Evolutionary conservation across 2,113 vertebrate genomes (phyloP), one percentile per base, ranked within the genome.

Genomic region (Vimba vimba): DNA sequence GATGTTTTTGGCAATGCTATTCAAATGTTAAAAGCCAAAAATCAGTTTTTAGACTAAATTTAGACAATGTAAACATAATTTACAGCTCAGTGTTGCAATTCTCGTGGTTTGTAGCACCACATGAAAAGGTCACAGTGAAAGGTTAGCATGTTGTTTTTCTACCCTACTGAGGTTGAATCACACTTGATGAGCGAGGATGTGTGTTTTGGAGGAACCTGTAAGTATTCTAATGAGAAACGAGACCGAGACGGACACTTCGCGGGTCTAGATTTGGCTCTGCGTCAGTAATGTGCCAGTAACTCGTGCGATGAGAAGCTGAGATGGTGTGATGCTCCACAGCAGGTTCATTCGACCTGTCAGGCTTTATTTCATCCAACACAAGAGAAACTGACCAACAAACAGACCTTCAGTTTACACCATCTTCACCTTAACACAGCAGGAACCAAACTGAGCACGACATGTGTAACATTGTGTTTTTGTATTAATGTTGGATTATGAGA

Each of bases 361-460:
- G 77, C 79, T 85, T 84, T 77, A 86, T 85, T 86, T 87, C 73
- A 85, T 87, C 83, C 55, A 74, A 62, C 82, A 82, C 47, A 45
- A 43, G 47, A 62, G 45, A 87, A 86, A 87, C 79, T 66, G n/a
- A 75, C 82, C 71, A 55, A 60, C 78, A 71, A 86, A 47, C 59
- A 86, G 52, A 52, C 83, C 77, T 78, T 47, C 80, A 45, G 55
- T 85, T 82, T 83, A 86, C 79, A 83, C 86, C 55, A 2, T 23
- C 30, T 27, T 55, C 79, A 60, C 39, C 77, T 17, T 17, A 71
- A 52, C 36, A 71, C 66, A 57, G 71, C 71, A 62, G 11, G n/a
- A 60, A 6, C 77, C 43, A 25, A n/a, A 77, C 55, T 64, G 4
- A 52, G 60, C 15, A 79, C 55, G 57, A 52, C 15, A 52, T 17